Evolutionary conservation across 2,888 invertebrate genomes (phyloP).

Genomic region (Apamea epomidion): DNA sequence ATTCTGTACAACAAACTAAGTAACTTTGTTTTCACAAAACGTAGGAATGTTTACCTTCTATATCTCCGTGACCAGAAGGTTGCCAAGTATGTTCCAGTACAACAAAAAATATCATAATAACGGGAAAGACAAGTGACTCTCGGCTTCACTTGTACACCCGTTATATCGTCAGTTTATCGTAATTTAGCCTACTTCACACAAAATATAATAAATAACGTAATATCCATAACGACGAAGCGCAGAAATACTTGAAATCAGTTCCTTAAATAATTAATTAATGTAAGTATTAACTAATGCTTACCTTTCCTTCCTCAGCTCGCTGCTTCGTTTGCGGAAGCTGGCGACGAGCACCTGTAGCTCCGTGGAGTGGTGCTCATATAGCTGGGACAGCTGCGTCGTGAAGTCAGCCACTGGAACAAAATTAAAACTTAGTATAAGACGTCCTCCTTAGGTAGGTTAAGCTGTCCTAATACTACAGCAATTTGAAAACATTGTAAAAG

Average conservation of each 20-base stretch:
- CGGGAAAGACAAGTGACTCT: neutral
- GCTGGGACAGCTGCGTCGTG: slow-evolving; percentile 96
- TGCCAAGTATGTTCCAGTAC: neutral
- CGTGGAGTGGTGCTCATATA: slow-evolving; percentile 97
- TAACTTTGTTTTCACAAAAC: neutral
- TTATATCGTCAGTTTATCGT: neutral
- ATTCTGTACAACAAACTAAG: neutral
- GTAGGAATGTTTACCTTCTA: neutral
- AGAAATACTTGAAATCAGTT: neutral
- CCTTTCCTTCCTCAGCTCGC: slow-evolving; percentile 96
- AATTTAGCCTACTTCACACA: neutral
- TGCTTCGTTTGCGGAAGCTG: slow-evolving; percentile 95
- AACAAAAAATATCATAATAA: neutral
- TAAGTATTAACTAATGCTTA: slow-evolving; percentile 73
- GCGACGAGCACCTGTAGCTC: slow-evolving; percentile 96
- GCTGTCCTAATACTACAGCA: neutral
- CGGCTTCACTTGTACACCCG: neutral
- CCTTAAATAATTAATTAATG: neutral
- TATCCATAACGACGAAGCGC: neutral
- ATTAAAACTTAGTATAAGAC: neutral
- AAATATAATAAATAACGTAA: neutral
- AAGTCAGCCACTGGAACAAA: slow-evolving; percentile 96
- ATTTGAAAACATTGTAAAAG: neutral
- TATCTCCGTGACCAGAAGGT: neutral
- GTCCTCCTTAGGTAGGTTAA: neutral